These are phyloP conservation scores for Tenualosa thibaudeaui DNA, from an alignment of 2,797 vertebrate genomes.

Conservation along the genomic window DNA sequence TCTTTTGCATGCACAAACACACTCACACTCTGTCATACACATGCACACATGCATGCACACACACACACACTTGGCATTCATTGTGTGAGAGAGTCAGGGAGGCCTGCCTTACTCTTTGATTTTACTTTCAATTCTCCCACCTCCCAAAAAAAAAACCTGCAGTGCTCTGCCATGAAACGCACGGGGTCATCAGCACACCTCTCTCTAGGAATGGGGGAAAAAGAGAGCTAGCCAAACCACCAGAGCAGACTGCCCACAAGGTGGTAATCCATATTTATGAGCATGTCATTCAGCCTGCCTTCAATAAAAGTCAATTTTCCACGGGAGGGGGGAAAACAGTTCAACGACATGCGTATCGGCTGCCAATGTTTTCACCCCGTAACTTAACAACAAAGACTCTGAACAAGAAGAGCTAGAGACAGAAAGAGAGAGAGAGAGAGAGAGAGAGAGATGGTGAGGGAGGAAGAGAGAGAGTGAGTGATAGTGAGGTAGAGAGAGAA, in stretches of 20 bases:
- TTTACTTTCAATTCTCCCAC: constrained; percentile 24
- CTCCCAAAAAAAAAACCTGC: constrained; percentile 52
- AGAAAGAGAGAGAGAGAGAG: neutral
- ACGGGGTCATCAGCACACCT: constrained; percentile 49
- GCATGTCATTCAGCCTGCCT: constrained; percentile 68
- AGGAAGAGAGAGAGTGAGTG: constrained; percentile 6
- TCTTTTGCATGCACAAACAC: neutral
- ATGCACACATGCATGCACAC: neutral
- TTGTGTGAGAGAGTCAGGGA: neutral
- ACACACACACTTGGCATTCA: constrained; percentile 7
- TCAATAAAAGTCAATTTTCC: constrained; percentile 66
- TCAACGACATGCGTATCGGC: constrained; percentile 60
- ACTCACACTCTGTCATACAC: neutral
- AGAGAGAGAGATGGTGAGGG: neutral
- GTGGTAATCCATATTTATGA: constrained; percentile 67
- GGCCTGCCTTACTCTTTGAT: constrained; percentile 31
- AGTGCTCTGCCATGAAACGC: constrained; percentile 55
- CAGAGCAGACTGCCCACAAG: constrained; percentile 58
- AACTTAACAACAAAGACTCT: constrained; percentile 35
- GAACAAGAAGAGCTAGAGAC: constrained; percentile 36
- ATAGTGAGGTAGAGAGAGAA: constrained; percentile 1
- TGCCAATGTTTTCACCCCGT: constrained; percentile 38
- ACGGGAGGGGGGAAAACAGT: constrained; percentile 47
- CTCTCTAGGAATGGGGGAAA: neutral
- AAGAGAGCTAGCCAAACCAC: neutral